Evolutionary conservation across 2,797 vertebrate genomes (phyloP).

Genomic region (Hypotaenidia philippensis): DNA sequence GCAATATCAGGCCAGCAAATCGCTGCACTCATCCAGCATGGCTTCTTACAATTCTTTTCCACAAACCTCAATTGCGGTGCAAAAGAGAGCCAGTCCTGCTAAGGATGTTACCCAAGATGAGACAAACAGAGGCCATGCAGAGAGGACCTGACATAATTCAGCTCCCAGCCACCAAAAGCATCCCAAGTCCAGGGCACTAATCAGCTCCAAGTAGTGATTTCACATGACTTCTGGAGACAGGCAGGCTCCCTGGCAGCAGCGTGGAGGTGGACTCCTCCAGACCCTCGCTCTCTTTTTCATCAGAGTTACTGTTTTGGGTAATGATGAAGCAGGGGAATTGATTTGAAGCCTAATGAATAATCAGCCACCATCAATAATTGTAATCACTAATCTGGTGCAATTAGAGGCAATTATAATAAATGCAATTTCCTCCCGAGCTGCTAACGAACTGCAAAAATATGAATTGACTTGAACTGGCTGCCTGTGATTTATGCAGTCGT

Average conservation of each 20-base stretch:
- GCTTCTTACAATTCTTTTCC: rapidly evolving
- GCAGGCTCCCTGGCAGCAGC: constrained; percentile 24
- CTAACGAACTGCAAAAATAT: constrained; percentile 86
- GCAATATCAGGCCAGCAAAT: rapidly evolving
- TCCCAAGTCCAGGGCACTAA: constrained; percentile 1
- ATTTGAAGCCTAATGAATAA: constrained; percentile 88
- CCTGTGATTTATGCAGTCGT: constrained; percentile 77
- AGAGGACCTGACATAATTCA: neutral
- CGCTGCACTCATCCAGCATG: rapidly evolving
- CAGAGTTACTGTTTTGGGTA: constrained; percentile 80
- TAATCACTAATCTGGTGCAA: constrained; percentile 90
- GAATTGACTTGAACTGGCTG: constrained; percentile 83
- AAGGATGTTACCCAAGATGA: neutral
- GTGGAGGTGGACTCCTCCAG: constrained; percentile 57
- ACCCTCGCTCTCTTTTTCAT: constrained; percentile 75
- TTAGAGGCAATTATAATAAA: constrained; percentile 90
- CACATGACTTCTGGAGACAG: neutral
- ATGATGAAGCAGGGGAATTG: constrained; percentile 80
- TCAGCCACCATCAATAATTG: constrained; percentile 88
- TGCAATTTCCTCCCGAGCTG: constrained; percentile 85
- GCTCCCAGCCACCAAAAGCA: neutral
- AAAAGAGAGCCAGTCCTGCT: neutral
- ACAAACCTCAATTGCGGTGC: rapidly evolving
- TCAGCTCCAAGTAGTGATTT: constrained; percentile 53
- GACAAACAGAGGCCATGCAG: rapidly evolving